Evolutionary conservation across 2,888 invertebrate species (phyloP).

Genomic region (Oscheius sp.): DNA sequence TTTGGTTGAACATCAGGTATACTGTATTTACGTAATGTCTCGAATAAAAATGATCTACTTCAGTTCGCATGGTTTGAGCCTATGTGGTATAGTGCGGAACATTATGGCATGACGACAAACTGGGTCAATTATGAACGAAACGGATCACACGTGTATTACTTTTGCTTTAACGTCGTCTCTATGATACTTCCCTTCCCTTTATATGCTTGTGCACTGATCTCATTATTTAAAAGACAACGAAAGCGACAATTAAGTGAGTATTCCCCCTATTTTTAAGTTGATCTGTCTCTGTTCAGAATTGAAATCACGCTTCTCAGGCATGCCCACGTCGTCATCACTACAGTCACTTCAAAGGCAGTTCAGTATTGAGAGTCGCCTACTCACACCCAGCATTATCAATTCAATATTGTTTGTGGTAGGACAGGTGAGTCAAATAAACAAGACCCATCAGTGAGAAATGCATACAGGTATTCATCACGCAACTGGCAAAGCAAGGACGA

Average conservation of each 20-base stretch:
- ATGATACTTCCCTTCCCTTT: conserved; percentile 65
- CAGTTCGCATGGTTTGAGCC: conserved; percentile 64
- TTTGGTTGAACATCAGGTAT: conserved; percentile 62
- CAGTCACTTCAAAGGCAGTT: conserved; percentile 56
- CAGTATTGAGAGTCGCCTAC: conserved; percentile 60
- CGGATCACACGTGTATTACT: conserved; percentile 61
- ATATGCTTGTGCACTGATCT: conserved; percentile 54
- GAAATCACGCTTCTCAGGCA: conserved; percentile 48
- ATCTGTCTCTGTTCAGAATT: conserved; percentile 40
- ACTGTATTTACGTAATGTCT: not conserved
- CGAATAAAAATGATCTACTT: not conserved
- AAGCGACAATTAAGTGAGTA: conserved; percentile 37
- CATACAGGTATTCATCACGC: conserved; percentile 57
- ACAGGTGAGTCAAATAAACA: conserved; percentile 46
- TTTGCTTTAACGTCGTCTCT: conserved; percentile 59
- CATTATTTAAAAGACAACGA: conserved; percentile 51
- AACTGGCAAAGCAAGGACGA: conserved; percentile 62
- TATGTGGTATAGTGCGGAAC: conserved; percentile 57
- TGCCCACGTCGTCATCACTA: conserved; percentile 47
- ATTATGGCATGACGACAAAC: conserved; percentile 61
- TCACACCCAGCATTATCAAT: conserved; percentile 63
- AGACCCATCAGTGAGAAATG: not conserved
- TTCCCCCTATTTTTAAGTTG: not conserved
- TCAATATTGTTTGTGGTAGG: conserved; percentile 63
- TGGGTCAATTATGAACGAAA: conserved; percentile 51